Base-by-base conservation (phyloP, 2,888 invertebrate species). In the Acleris holmiana region DNA sequence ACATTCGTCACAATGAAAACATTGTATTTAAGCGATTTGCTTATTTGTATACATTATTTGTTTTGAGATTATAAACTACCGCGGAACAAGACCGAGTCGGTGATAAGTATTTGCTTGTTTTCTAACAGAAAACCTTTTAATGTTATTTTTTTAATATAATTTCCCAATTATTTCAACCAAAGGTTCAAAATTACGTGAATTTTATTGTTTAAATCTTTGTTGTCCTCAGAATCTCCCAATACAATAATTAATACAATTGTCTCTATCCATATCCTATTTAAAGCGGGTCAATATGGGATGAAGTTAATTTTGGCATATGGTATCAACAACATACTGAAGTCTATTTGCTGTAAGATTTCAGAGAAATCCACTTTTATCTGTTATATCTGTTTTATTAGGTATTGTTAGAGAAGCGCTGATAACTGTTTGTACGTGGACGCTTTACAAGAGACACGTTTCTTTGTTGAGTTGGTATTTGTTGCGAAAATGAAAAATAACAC, bases 291-390 rank as follows among this genome's bases (percentile, higher is more conserved):
- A 6, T 17, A 44, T 1, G 44, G 44, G 35, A 46, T 46, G 17
- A 59, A 35, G 54, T 50, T 49, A 55, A 54, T 65, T 65, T 60
- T 55, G 55, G 55, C 18, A 50, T 35, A 18, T 29, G 49, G 17
- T 60, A 60, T 60, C 41, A 65, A 65, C 50, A 55, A 49, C 55
- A 55, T 17, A 55, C 49, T 59, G 48, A 49, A 59, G 55, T 60
- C 54, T 91, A 80, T 91, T 91, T 90, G 81, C 82, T 67, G 58
- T 79, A 73, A 85, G 89, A 88, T 88, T 86, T 79, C 80, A 79
- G 73, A 70, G 74, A 87, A 88, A 91, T 90, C 89, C 87, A 79
- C 72, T 80, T 84, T 88, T 88, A 89, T 90, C 89, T 82, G 67
- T 78, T 73, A 78, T 80, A 81, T 80, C 78, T 80, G 71, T 77